Base-by-base conservation (phyloP, 2,113 vertebrate species). In the Cephalopholis sonnerati region DNA sequence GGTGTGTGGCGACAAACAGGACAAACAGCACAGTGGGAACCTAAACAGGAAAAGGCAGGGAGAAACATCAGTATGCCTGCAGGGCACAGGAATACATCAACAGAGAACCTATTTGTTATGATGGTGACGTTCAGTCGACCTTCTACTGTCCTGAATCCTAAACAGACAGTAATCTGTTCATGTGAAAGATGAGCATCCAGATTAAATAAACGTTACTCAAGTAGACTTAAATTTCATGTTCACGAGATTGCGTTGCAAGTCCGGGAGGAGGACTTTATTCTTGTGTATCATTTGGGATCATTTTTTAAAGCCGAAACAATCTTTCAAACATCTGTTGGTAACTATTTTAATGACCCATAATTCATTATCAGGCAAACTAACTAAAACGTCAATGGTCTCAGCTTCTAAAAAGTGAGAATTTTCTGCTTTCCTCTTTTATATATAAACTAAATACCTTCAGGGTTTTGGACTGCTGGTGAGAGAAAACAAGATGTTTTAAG, bases 21-120 rank as follows among this genome's bases (percentile, higher is more conserved):
- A 75, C 77, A 77, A 29, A 12, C 39, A 18, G 36, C 44, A 11
- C 50, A 53, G 24, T 51, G 74, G 71, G 78, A 91, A 78, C 7
- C 71, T 85, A 93, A 94, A 95, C 93, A 91, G 93, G 90, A 95
- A 94, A 88, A 91, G 84, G 89, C 64, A 75, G 81, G 69, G 63
- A 80, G 53, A 24, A 54, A 59, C 67, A 50, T 70, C 25, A 4
- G 72, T 11, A 82, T 39, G 51, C 63, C 50, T 39, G 22, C 63
- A 69, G 50, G 41, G 55, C 81, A 83, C 71, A 86, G 41, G 11
- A 59, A 85, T 70, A 46, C 41, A 63, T 67, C 69, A 77, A 58
- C 51, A 51, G n/a, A 59, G 44, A 66, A 61, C 36, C 53, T 58
- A 83, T 84, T 73, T 83, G 63, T 89, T 73, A 25, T 73, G 63